Percentiles rank a stretch among this genome's conserved stretches.
Conservation (phyloP, 2,888 invertebrate species). For the Ennomos erosarius region DNA sequence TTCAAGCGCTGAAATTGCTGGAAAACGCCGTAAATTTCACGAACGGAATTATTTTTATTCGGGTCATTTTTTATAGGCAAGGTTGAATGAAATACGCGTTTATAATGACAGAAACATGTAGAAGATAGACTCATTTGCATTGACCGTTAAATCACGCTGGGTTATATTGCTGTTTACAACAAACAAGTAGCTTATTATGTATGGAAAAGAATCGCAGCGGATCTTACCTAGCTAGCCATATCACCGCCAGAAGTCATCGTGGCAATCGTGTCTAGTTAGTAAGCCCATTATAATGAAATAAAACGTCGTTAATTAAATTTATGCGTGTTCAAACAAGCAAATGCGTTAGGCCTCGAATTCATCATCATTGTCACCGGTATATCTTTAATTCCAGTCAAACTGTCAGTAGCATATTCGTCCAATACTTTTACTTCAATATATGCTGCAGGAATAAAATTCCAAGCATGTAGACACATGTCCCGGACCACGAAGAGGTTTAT, state of each 20-base stretch:
- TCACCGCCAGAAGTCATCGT: no score
- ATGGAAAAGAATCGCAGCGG: no score
- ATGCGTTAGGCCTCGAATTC: conserved; percentile 25
- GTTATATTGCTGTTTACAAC: not conserved
- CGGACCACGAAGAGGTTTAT: conserved; percentile 71
- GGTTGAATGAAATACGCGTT: conserved; percentile 34
- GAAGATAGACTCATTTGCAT: conserved; percentile 19
- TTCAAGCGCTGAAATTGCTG: conserved; percentile 76
- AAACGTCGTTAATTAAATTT: conserved; percentile 15
- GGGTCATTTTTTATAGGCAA: conserved; percentile 65
- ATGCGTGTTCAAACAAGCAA: conserved; percentile 7
- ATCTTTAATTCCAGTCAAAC: conserved; percentile 37
- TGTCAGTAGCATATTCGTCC: conserved; percentile 43
- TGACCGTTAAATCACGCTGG: not conserved
- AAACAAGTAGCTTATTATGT: no score
- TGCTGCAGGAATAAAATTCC: conserved; percentile 54
- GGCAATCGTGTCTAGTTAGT: not conserved
- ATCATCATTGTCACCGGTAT: conserved; percentile 32
- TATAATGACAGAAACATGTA: conserved; percentile 24
- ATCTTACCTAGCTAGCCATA: no score
- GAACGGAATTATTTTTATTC: conserved; percentile 74
- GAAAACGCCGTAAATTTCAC: conserved; percentile 77
- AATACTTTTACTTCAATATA: conserved; percentile 42
- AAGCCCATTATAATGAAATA: conserved; percentile 7
- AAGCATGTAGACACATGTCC: conserved; percentile 66